Conservation (phyloP, 2,113 vertebrate genomes). For the Nerophis ophidion region DNA sequence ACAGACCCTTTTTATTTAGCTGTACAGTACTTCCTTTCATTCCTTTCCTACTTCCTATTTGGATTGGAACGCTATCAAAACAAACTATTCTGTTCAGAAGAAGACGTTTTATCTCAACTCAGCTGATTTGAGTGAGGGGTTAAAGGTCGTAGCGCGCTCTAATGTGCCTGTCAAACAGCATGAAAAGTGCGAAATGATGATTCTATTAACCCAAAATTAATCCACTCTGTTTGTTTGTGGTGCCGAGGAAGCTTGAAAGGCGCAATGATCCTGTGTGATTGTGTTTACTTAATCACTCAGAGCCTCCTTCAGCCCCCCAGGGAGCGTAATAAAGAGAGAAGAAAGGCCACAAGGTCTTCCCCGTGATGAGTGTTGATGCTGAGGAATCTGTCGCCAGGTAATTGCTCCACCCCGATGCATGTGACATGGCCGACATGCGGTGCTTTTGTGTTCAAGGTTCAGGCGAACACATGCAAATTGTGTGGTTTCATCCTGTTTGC, state of each 20-base stretch:
- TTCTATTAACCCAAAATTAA: slow-evolving; percentile 64
- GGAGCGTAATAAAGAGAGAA: slow-evolving; percentile 34
- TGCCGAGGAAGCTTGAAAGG: slow-evolving; percentile 44
- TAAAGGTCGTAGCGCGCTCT: slow-evolving; percentile 16
- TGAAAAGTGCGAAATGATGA: slow-evolving; percentile 29
- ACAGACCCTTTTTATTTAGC: too few species aligned
- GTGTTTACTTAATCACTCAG: slow-evolving; percentile 66
- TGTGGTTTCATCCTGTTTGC: slow-evolving; percentile 65
- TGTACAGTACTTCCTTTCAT: too few species aligned
- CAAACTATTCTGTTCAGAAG: neutral
- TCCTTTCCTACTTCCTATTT: too few species aligned
- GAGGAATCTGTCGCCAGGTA: slow-evolving; percentile 49
- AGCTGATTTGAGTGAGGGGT: neutral
- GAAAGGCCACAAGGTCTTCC: slow-evolving; percentile 39
- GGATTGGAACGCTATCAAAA: neutral
- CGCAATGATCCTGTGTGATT: slow-evolving; percentile 56
- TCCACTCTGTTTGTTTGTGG: slow-evolving; percentile 52
- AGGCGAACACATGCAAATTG: slow-evolving; percentile 51
- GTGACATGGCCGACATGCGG: slow-evolving; percentile 47
- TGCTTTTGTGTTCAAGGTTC: slow-evolving; percentile 28
- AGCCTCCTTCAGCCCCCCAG: slow-evolving; percentile 43
- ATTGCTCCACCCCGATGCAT: slow-evolving; percentile 43
- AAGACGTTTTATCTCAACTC: neutral
- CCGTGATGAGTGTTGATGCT: slow-evolving; percentile 45
- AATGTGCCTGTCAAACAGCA: slow-evolving; percentile 20